phyloP scores from a whole-genome alignment of 2,888 invertebrate species.

The Abrostola triplasia region DNA sequence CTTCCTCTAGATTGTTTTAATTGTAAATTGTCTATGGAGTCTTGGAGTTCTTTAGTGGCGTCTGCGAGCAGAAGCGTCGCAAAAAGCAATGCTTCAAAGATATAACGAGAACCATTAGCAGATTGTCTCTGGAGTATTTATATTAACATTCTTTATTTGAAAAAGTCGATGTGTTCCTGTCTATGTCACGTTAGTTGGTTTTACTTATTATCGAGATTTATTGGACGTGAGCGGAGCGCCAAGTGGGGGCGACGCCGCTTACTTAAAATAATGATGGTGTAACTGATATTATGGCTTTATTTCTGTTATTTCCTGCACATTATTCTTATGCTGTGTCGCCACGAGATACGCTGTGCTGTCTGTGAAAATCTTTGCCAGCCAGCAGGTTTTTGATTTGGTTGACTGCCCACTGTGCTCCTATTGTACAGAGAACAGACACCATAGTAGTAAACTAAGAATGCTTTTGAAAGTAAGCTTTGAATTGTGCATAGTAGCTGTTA shows the following conservation, averaged over 20 bases:
- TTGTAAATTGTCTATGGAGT: conserved; percentile 48
- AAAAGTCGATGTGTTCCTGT: conserved; percentile 48
- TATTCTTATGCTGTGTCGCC: background rate
- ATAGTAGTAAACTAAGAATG: too few relatives aligned
- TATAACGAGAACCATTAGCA: conserved; percentile 58
- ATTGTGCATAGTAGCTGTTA: too few relatives aligned
- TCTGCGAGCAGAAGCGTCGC: conserved; percentile 32
- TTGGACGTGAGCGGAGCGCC: conserved; percentile 29
- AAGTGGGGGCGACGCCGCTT: conserved; percentile 9
- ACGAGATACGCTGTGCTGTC: background rate
- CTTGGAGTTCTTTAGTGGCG: conserved; percentile 47
- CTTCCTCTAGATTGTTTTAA: conserved; percentile 51
- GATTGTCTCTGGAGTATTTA: conserved; percentile 53
- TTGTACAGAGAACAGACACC: too few relatives aligned
- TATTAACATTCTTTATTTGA: conserved; percentile 51
- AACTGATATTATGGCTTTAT: conserved; percentile 8
- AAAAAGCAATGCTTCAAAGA: conserved; percentile 44
- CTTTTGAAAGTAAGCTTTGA: too few relatives aligned
- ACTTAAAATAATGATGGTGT: conserved; percentile 19
- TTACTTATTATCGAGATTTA: conserved; percentile 42
- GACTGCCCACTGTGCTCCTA: background rate
- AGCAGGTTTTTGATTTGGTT: background rate
- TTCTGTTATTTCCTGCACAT: background rate
- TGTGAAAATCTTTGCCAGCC: background rate
- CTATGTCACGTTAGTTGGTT: conserved; percentile 40